A percentile compares a stretch with the other conserved stretches of the same genome.
These are phyloP conservation scores for Dione vanillae DNA, from an alignment of 2,888 invertebrate species.

Conservation along the genomic window DNA sequence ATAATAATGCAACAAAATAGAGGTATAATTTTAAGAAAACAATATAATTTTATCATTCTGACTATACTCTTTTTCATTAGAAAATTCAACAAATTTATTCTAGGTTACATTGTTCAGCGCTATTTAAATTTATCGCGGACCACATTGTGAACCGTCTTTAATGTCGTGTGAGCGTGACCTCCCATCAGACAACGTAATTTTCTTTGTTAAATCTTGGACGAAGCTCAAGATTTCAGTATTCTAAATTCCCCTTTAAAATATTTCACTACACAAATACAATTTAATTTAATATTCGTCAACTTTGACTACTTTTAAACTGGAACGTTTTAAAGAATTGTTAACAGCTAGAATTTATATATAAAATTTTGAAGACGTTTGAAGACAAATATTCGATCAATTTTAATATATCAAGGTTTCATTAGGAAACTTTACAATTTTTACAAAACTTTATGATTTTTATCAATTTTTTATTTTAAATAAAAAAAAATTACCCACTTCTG, in stretches of 20 bases:
- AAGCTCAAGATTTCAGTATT: slow-evolving; percentile 53
- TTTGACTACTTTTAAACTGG: background rate
- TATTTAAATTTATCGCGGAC: slow-evolving; percentile 20
- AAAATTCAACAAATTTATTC: background rate
- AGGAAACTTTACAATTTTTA: too few relatives aligned
- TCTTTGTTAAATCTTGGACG: slow-evolving; percentile 62
- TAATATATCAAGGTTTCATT: too few relatives aligned
- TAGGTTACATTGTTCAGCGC: background rate
- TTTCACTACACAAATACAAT: slow-evolving; percentile 14
- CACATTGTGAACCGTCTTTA: slow-evolving; percentile 30
- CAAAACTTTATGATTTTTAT: too few relatives aligned
- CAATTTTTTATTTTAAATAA: too few relatives aligned
- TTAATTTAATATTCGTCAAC: slow-evolving; percentile 17
- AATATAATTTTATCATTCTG: too few relatives aligned
- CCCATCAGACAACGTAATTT: slow-evolving; percentile 47
- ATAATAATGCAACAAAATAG: too few relatives aligned
- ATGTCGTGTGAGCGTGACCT: slow-evolving; percentile 38
- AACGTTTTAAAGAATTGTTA: slow-evolving; percentile 1
- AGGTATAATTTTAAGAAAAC: too few relatives aligned
- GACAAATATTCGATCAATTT: background rate
- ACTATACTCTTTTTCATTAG: background rate
- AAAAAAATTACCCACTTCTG: too few relatives aligned
- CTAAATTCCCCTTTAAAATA: slow-evolving; percentile 22
- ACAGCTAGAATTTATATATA: background rate
- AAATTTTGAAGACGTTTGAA: background rate